A percentile compares a stretch with the other conserved stretches of the same genome.
Conservation (phyloP, 1,140 invertebrate species). For the Ruditapes philippinarum region DNA sequence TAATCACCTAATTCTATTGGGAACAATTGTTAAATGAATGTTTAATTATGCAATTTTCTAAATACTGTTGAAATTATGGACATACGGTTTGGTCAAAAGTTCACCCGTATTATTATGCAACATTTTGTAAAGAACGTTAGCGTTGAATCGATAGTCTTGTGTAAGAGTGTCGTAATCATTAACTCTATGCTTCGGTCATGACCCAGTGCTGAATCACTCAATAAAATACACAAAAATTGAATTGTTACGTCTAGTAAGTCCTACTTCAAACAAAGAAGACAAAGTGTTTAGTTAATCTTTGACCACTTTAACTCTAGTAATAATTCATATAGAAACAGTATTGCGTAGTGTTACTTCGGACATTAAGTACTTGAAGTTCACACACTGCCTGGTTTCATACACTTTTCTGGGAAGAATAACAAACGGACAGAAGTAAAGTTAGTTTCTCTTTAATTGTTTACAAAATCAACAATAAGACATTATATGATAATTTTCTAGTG, state of each 20-base stretch:
- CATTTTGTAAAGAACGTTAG: slow-evolving; percentile 46
- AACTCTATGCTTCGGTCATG: slow-evolving; percentile 35
- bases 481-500: slow-evolving; percentile 22
- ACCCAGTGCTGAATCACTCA: slow-evolving; percentile 28
- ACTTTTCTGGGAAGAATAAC: neutral
- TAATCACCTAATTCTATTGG: slow-evolving; percentile 30
- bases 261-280: slow-evolving; percentile 32
- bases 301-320: neutral
- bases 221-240: slow-evolving; percentile 8
- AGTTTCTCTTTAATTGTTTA: slow-evolving; percentile 1
- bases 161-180: slow-evolving; percentile 53
- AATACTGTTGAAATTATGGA: slow-evolving; percentile 47
- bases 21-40: slow-evolving; percentile 45
- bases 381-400: neutral
- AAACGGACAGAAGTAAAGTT: neutral
- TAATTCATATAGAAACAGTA: neutral
- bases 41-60: slow-evolving; percentile 62
- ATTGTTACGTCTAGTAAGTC: slow-evolving; percentile 22
- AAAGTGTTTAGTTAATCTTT: slow-evolving; percentile 2
- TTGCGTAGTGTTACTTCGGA: neutral
- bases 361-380: neutral
- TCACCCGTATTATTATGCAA: slow-evolving; percentile 42
- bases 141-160: slow-evolving; percentile 38
- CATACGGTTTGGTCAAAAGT: slow-evolving; percentile 25
- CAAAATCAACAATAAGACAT: slow-evolving; percentile 43